Evolutionary conservation across 1,140 invertebrate genomes (phyloP).

Genomic region (Gryllus bimaculatus): DNA sequence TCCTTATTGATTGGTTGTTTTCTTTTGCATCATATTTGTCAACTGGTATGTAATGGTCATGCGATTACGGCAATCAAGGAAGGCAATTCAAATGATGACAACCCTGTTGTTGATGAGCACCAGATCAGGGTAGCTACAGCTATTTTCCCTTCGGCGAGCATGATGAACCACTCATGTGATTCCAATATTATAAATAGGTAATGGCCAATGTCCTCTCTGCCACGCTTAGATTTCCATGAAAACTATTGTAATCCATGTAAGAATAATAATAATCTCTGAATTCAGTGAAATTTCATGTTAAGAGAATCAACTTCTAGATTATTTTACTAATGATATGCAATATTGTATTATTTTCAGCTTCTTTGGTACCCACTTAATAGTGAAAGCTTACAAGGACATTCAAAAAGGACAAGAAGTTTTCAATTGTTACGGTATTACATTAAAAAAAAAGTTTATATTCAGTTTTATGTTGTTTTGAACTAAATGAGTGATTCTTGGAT

Average conservation of each 20-base stretch:
- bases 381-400: conserved; percentile 46
- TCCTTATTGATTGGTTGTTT: conserved; percentile 31
- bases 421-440: conserved; percentile 59
- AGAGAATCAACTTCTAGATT: neutral
- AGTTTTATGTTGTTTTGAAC: neutral
- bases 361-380: conserved; percentile 39
- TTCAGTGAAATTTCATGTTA: neutral
- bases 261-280: neutral
- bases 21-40: conserved; percentile 59
- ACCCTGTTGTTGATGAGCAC: conserved; percentile 27
- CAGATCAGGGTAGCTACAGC: conserved; percentile 66
- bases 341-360: conserved; percentile 33
- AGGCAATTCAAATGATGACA: conserved; percentile 20
- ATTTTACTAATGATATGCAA: neutral
- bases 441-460: neutral
- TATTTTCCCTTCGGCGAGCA: conserved; percentile 77
- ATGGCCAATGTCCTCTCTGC: conserved; percentile 23
- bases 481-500: conserved; percentile 7
- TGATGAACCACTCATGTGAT: conserved; percentile 87
- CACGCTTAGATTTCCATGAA: too few species aligned
- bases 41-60: conserved; percentile 71
- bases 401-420: conserved; percentile 48
- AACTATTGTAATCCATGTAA: too few species aligned
- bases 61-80: conserved; percentile 47
- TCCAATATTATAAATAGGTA: conserved; percentile 72